Base-by-base conservation (phyloP, 2,113 vertebrate genomes). In the Brachypodius melanocephalos region DNA sequence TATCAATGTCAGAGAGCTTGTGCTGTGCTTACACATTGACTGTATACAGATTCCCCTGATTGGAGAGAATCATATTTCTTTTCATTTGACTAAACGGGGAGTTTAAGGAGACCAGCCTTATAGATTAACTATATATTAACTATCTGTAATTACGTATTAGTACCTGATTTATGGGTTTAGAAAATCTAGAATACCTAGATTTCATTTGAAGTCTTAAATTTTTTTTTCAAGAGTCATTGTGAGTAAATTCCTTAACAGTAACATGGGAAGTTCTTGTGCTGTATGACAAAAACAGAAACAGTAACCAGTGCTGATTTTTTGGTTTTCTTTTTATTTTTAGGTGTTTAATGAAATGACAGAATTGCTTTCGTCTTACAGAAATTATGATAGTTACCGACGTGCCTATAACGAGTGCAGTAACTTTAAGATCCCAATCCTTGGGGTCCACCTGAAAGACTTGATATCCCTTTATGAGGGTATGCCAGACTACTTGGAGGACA, bases 301-400 rank as follows among this genome's bases (percentile, higher is more conserved):
- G 10, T 83, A 62, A 96, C 12, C 4, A 28, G 8, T 10, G 15
- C 25, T 89, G 51, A 54, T 79, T 29, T 86, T 74, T 72, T 92
- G 32, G 13, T 81, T 80, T 94, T 92, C n/a, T 20, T 68, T 93
- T 95, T 92, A n/a, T 24, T 89, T 95, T 52, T 84, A 99, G 99
- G 98, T 98, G 48, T 98, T 99, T 85, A 98, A 98, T 76, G 99
- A 99, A 97, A 99, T 99, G 99, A 99, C 99, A 4, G 99, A 99
- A 96, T 97, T 99, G 83, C 98, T 99, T 89, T 99, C 99, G 17
- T 99, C 99, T 48, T 99, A 98, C 94, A 98, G 98, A 95, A 99
- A 99, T 96, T 99, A 99, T 46, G 99, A 99, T 96, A 99, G 98
- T 97, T 99, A 99, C 80, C 97, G 99, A 66, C 98, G 99, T 81